Conservation (phyloP, 2,113 vertebrate genomes). For the Micronisus gabar region DNA sequence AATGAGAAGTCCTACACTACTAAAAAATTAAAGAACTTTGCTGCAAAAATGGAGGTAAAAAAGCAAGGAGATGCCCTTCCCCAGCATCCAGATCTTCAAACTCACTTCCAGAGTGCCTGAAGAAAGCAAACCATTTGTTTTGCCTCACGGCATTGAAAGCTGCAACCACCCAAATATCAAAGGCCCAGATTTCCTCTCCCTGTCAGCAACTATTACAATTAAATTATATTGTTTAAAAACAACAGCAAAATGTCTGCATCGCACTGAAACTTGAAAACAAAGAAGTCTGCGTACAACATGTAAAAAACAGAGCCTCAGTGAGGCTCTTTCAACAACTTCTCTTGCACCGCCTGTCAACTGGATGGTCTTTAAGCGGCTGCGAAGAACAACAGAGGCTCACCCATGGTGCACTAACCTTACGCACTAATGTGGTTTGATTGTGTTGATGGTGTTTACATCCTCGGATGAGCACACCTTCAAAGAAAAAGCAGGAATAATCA, state of each 20-base stretch:
- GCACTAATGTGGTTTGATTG: neutral
- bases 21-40: neutral
- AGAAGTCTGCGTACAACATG: neutral
- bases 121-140: neutral
- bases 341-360: neutral
- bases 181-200: neutral
- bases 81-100: neutral
- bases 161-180: neutral
- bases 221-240: neutral
- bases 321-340: neutral
- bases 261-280: neutral
- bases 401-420: neutral
- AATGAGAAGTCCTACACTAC: neutral
- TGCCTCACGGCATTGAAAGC: neutral
- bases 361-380: neutral
- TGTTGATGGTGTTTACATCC: neutral
- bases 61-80: neutral
- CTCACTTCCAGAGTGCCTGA: neutral
- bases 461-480: neutral
- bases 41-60: neutral
- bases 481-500: neutral
- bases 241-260: neutral
- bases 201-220: neutral
- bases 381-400: neutral
- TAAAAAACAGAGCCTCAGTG: neutral